Evolutionary conservation across 2,888 invertebrate genomes (phyloP).

Genomic region (Caenorhabditis parvicauda): DNA sequence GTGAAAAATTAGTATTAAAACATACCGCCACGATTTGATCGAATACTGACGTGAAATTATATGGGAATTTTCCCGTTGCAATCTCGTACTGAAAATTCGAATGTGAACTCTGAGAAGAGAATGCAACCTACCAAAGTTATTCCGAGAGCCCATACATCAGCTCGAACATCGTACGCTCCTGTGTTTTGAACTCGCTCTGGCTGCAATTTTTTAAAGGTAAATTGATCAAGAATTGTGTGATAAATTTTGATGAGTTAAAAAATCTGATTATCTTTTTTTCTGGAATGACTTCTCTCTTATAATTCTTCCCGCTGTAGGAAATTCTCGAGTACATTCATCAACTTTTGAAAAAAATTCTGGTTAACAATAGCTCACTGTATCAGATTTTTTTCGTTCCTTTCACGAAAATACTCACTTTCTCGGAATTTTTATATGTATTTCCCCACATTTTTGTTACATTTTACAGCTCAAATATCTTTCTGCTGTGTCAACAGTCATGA

Average conservation of each 20-base stretch:
- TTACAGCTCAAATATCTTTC: too few relatives aligned
- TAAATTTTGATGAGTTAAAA: too few relatives aligned
- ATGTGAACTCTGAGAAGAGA: neutral
- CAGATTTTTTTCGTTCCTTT: too few relatives aligned
- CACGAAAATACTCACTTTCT: too few relatives aligned
- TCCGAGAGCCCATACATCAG: conserved; percentile 68
- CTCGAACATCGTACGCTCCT: conserved; percentile 66
- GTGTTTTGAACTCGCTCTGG: conserved; percentile 65
- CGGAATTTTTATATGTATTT: too few relatives aligned
- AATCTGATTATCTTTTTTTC: too few relatives aligned
- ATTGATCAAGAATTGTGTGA: neutral
- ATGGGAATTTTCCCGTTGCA: conserved; percentile 92
- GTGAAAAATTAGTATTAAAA: neutral
- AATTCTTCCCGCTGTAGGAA: conserved; percentile 19
- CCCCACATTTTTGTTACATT: too few relatives aligned
- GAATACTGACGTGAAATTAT: conserved; percentile 95
- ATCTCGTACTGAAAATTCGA: conserved; percentile 76
- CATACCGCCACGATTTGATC: conserved; percentile 31
- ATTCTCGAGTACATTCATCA: too few relatives aligned
- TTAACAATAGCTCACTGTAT: too few relatives aligned
- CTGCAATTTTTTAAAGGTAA: conserved; percentile 50
- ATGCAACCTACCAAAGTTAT: conserved; percentile 65
- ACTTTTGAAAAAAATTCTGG: too few relatives aligned
- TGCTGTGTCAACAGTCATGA: neutral
- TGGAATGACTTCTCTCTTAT: too few relatives aligned